Base-by-base conservation (phyloP, 2,888 invertebrate genomes). In the Gymnoscelis rufifasciata region DNA sequence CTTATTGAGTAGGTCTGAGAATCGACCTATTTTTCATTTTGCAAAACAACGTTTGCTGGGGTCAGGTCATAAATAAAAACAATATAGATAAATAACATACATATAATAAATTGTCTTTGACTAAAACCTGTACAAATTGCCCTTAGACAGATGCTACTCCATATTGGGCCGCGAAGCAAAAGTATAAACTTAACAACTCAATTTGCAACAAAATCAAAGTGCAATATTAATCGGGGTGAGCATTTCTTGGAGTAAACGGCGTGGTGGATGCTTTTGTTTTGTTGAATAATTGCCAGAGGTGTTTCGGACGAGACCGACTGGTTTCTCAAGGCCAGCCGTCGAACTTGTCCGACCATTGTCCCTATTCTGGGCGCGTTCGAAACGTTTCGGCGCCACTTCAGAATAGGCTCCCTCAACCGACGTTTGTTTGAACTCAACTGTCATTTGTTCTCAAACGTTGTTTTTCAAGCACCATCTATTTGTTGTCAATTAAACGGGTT, bases 241-340 rank as follows among this genome's bases (percentile, higher is more conserved):
- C 75, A 65, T 74, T 80, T 78, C 73, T 70, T 80, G 78, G 81
- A 78, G 84, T 79, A 78, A 81, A 83, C 69, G 68, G 68, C 68
- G 56, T 62, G 66, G 68, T 70, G 71, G 79, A 75, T 78, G 83
- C 78, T 83, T 87, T 87, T 87, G 87, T 88, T 83, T 87, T 83
- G 84, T 87, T 87, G 82, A 86, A 87, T 87, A 87, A 87, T 87
- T 83, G 86, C 82, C 76, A 74, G 80, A 82, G 81, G 83, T 82
- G 87, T 84, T 88, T 84, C 78, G 87, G 86, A 75, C 80, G 81
- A 72, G 77, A 78, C 74, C 64, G 78, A 86, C 88, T 82, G 88
- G 88, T 88, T 88, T 72, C 59, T 70, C 88, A 88, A 88, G 88
- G 88, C 87, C 88, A 87, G 83, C 69, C 88, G 82, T 76, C 87